Percentiles rank a stretch among this genome's conserved stretches.
Conservation (phyloP, 2,797 vertebrate species). For the Sebastiscus albofasciatus region DNA sequence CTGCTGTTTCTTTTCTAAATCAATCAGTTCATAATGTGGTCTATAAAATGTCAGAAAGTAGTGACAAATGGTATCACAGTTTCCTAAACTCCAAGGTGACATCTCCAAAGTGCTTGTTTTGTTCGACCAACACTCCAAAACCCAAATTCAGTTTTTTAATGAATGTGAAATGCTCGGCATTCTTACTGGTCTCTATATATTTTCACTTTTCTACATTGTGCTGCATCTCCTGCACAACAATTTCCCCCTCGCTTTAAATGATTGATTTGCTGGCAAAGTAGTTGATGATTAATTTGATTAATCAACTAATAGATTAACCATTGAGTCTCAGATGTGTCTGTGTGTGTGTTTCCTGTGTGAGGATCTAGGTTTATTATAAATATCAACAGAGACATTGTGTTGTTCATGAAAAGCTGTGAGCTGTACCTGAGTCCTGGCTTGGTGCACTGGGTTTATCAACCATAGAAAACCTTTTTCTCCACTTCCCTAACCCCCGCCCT, state of each 20-base stretch:
- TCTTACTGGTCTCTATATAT: not conserved
- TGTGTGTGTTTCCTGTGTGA: not conserved
- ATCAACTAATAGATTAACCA: not conserved
- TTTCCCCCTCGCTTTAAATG: no score
- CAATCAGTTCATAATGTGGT: accelerated
- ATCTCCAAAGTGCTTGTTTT: not conserved
- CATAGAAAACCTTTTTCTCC: not conserved
- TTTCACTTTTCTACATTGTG: not conserved
- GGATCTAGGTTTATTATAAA: not conserved
- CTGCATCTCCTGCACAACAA: not conserved
- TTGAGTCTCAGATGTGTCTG: not conserved
- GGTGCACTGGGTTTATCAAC: not conserved
- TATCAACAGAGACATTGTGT: not conserved
- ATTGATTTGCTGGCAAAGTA: not conserved
- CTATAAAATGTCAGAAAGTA: not conserved
- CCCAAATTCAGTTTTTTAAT: not conserved
- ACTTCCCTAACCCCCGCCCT: not conserved
- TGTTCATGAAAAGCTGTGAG: not conserved
- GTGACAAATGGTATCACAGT: no score
- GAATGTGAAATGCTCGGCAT: not conserved
- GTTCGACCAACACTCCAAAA: not conserved
- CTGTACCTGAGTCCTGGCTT: not conserved
- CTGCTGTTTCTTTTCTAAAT: not conserved
- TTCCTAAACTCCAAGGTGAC: not conserved
- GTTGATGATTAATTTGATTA: not conserved